Percentiles rank a stretch among this genome's conserved stretches.
phyloP scores from a whole-genome alignment of 2,888 invertebrate species.

The Andrena marginata region DNA sequence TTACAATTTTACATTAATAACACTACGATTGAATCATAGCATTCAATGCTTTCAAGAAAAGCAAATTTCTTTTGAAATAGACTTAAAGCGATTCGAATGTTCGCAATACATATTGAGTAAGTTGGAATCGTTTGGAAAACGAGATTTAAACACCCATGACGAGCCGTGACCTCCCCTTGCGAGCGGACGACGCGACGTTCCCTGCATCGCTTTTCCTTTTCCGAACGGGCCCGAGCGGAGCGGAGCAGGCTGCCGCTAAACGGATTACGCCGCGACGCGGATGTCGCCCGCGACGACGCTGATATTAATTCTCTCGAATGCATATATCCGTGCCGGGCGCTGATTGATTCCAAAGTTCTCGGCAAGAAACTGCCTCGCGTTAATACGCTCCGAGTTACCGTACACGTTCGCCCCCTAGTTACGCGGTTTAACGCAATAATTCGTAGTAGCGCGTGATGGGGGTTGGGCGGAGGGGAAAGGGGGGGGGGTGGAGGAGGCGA shows the following conservation, averaged over 20 bases:
- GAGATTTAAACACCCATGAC: no score
- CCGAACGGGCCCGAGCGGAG: constrained; percentile 55
- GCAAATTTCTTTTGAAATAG: no score
- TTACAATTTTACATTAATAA: no score
- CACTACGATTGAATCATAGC: no score
- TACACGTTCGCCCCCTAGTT: constrained; percentile 72
- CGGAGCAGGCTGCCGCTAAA: constrained; percentile 72
- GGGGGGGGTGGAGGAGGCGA: background rate
- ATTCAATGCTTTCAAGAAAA: no score
- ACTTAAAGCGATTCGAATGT: no score
- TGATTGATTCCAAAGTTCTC: constrained; percentile 84
- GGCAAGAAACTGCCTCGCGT: constrained; percentile 76
- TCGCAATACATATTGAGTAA: no score
- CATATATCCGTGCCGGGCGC: constrained; percentile 76
- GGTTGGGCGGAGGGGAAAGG: background rate
- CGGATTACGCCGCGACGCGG: constrained; percentile 79
- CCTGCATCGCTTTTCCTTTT: constrained; percentile 36
- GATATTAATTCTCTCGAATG: constrained; percentile 84
- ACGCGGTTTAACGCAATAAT: constrained; percentile 74
- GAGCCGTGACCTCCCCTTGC: no score
- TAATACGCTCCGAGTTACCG: constrained; percentile 70
- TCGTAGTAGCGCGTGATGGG: constrained; percentile 54
- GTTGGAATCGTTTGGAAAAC: no score
- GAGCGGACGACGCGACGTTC: no score
- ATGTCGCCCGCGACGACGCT: constrained; percentile 80